phyloP scores from a whole-genome alignment of 2,888 invertebrate species.

The Parnassius glacialis region DNA sequence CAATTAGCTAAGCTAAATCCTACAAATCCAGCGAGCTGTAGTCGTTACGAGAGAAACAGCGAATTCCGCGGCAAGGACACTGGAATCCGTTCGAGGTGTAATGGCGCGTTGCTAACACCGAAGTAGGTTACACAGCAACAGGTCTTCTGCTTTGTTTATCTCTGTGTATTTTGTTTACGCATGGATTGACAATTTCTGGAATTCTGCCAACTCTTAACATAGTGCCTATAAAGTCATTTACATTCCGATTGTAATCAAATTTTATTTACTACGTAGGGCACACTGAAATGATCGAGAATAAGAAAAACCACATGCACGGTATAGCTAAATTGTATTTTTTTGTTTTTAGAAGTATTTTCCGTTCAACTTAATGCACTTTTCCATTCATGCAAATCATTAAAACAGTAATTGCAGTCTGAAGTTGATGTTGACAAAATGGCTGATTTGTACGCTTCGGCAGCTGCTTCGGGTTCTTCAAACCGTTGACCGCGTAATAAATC shows the following conservation, averaged over 20 bases:
- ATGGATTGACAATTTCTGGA: conserved; percentile 4
- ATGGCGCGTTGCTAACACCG: conserved; percentile 6
- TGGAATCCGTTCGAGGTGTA: conserved; percentile 9
- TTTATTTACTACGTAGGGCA: neutral
- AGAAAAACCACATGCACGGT: too few species aligned
- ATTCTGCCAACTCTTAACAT: neutral
- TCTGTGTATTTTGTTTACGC: conserved; percentile 3
- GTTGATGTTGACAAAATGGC: too few species aligned
- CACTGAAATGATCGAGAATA: too few species aligned
- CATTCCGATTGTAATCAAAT: neutral
- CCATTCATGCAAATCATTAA: too few species aligned
- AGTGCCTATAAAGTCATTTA: neutral
- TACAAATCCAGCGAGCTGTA: neutral
- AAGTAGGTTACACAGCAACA: conserved; percentile 10
- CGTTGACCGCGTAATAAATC: too few species aligned
- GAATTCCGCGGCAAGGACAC: neutral
- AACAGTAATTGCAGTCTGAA: too few species aligned
- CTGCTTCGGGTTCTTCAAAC: too few species aligned
- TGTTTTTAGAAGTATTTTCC: too few species aligned
- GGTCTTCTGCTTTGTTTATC: conserved; percentile 13
- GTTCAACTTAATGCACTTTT: too few species aligned
- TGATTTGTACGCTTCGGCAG: too few species aligned
- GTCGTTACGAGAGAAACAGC: neutral
- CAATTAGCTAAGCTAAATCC: neutral
- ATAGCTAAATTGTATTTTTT: too few species aligned